These are phyloP conservation scores for Ladona fulva DNA, from an alignment of 1,140 invertebrate genomes.

Conservation along the genomic window DNA sequence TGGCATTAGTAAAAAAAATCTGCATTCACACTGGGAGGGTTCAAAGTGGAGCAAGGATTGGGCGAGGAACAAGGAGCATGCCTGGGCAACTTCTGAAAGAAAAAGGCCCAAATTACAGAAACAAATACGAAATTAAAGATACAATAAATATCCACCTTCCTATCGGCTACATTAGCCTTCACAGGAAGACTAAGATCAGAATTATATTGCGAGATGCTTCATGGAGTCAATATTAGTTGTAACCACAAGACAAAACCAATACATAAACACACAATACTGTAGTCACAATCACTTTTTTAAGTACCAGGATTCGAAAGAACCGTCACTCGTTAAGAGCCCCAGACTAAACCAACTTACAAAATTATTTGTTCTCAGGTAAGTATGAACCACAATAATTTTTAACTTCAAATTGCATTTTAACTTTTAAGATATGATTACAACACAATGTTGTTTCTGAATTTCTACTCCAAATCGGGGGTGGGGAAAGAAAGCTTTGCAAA, in stretches of 20 bases:
- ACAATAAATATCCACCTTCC: no score
- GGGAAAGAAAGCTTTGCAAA: neutral
- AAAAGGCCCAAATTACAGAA: neutral
- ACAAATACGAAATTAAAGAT: no score
- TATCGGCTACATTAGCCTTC: neutral
- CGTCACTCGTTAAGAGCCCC: neutral
- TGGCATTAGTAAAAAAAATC: neutral
- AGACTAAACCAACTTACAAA: neutral
- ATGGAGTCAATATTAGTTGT: neutral
- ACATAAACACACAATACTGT: slow-evolving; percentile 6
- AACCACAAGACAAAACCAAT: slow-evolving; percentile 10
- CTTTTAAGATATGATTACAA: neutral
- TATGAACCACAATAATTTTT: neutral
- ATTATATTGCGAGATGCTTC: neutral
- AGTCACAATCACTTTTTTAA: slow-evolving; percentile 2
- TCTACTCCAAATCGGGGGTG: neutral
- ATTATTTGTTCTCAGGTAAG: neutral
- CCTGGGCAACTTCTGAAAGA: neutral
- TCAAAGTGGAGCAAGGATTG: neutral
- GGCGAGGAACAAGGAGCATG: neutral
- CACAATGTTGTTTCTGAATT: neutral
- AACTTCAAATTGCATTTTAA: neutral
- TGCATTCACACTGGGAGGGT: neutral
- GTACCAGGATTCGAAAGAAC: neutral
- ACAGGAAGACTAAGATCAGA: neutral